Conservation (phyloP, 2,797 vertebrate genomes). For the Macroramphosus scolopax region DNA sequence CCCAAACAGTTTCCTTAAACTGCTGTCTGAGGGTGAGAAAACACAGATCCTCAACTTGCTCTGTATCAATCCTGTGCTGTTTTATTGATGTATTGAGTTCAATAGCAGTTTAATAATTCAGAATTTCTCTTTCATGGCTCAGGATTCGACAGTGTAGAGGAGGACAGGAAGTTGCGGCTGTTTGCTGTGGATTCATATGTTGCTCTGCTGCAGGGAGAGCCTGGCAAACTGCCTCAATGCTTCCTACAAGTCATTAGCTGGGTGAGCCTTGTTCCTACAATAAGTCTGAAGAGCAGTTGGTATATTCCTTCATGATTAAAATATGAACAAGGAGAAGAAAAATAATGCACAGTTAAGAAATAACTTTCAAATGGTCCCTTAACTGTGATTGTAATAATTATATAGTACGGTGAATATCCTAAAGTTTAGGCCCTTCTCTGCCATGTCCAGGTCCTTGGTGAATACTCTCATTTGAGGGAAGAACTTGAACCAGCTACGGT, state of each 20-base stretch:
- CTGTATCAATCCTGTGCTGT: not conserved
- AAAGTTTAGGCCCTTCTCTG: not conserved
- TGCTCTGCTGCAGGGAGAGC: conserved; percentile 78
- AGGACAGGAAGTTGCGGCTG: conserved; percentile 84
- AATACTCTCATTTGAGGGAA: conserved; percentile 84
- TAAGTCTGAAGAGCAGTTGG: not conserved
- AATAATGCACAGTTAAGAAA: not conserved
- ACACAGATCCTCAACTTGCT: not conserved
- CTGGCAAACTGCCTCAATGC: conserved; percentile 80
- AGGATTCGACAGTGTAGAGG: conserved; percentile 89
- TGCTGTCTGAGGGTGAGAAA: conserved; percentile 89
- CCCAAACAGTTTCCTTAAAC: conserved; percentile 89
- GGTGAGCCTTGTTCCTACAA: conserved; percentile 77
- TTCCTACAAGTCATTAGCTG: conserved; percentile 98
- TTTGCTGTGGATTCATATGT: conserved; percentile 92
- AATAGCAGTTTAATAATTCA: not conserved
- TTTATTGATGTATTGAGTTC: not conserved
- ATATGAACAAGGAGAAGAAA: not conserved
- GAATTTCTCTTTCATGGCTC: conserved; percentile 17
- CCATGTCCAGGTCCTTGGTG: conserved; percentile 86
- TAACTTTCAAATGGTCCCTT: too few relatives aligned
- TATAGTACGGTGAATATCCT: not conserved
- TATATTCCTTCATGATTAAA: not conserved
- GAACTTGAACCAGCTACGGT: conserved; percentile 76
- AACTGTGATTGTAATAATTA: too few relatives aligned